phyloP scores from a whole-genome alignment of 2,113 vertebrate genomes.

The Alexandromys fortis region DNA sequence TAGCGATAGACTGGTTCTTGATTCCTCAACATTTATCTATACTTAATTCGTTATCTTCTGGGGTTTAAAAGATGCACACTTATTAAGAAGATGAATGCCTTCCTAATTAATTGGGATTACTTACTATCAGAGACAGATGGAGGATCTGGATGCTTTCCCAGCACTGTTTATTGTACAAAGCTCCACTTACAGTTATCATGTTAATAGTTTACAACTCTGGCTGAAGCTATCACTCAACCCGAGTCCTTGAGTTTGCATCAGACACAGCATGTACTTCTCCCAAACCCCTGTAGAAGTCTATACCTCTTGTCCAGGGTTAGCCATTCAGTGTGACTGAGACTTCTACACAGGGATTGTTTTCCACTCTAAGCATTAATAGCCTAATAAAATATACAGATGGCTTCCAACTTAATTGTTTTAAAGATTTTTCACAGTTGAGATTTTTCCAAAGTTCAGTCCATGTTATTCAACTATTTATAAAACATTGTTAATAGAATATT shows the following conservation, averaged over 20 bases:
- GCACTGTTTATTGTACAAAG: background rate
- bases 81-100: slow-evolving; percentile 11
- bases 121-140: slow-evolving; percentile 30
- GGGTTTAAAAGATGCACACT: slow-evolving; percentile 20
- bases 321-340: background rate
- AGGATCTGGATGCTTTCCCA: background rate
- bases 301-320: background rate
- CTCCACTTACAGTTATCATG: background rate
- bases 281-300: background rate
- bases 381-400: slow-evolving; percentile 1
- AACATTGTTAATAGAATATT: slow-evolving; percentile 33
- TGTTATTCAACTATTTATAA: slow-evolving; percentile 3
- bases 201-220: slow-evolving; percentile 2
- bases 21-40: background rate
- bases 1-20: slow-evolving; percentile 24
- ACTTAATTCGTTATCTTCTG: slow-evolving; percentile 42
- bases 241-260: background rate
- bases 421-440: slow-evolving; percentile 31
- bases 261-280: background rate
- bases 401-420: background rate
- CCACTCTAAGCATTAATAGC: background rate
- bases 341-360: background rate
- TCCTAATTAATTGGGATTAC: slow-evolving; percentile 54
- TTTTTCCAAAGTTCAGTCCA: background rate
- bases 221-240: background rate